Conservation (phyloP, 2,797 vertebrate genomes). For the Vultur gryphus region DNA sequence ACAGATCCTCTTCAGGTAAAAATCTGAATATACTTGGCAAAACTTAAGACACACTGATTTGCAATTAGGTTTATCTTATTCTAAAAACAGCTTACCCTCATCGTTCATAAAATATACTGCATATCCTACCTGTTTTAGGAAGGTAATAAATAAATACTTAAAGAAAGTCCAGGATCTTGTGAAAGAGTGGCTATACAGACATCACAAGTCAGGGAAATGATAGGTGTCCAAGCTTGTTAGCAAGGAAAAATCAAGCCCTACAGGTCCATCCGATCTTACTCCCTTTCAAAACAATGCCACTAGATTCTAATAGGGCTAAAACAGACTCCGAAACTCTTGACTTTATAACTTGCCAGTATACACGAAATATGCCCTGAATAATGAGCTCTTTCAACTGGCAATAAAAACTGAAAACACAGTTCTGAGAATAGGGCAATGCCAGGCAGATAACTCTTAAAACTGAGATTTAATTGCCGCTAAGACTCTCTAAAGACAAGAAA, state of each 20-base stretch:
- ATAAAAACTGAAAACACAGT: neutral
- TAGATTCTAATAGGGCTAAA: neutral
- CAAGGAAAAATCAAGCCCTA: neutral
- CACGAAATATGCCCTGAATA: neutral
- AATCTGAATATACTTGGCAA: neutral
- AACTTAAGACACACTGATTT: neutral
- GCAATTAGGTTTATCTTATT: neutral
- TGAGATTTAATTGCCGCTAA: neutral
- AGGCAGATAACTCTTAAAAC: neutral
- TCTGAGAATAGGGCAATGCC: neutral
- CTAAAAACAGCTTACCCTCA: neutral
- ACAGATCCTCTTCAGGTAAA: neutral
- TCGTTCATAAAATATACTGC: neutral
- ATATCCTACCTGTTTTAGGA: neutral
- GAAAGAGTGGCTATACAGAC: neutral
- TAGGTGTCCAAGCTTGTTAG: neutral
- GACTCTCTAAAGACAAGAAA: neutral
- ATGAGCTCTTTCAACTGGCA: neutral
- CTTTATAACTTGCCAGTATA: neutral
- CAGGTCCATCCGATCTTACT: fast-evolving
- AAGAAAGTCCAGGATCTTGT: neutral
- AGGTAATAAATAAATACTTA: neutral
- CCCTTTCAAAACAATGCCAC: neutral
- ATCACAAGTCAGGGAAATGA: neutral
- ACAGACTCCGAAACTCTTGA: neutral